These are phyloP conservation scores for Diglossa cyanea DNA, from an alignment of 2,797 vertebrate genomes.

Conservation along the genomic window DNA sequence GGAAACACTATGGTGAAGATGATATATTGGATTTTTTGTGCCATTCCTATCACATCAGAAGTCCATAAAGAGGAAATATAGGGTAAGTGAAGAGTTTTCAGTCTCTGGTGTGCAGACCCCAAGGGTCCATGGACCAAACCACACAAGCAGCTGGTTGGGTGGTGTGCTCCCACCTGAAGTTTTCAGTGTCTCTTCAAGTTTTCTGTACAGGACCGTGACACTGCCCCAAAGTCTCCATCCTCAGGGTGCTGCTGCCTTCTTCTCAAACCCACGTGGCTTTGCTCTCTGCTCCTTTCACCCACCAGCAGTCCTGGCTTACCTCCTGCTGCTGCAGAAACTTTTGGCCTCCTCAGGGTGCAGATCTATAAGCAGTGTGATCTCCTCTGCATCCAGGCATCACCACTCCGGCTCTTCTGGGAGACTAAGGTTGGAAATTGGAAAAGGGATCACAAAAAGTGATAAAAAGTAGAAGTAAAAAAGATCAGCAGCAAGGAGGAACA, in stretches of 20 bases:
- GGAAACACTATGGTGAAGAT: neutral
- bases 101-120: neutral
- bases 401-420: conserved; percentile 59
- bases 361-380: conserved; percentile 55
- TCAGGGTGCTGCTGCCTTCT: conserved; percentile 3
- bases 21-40: neutral
- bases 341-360: conserved; percentile 55
- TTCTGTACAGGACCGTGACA: neutral
- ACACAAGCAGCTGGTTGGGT: neutral
- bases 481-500: conserved; percentile 41
- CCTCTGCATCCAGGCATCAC: conserved; percentile 56
- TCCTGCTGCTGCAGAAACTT: conserved; percentile 63
- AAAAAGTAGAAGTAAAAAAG: conserved; percentile 34
- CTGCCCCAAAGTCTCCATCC: conserved; percentile 1
- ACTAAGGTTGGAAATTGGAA: conserved; percentile 72
- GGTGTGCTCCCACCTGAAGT: neutral
- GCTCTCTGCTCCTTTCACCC: conserved; percentile 9
- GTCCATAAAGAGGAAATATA: conserved; percentile 13
- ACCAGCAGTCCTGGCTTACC: conserved; percentile 62
- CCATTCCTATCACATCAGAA: neutral
- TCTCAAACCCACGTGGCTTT: neutral
- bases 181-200: conserved; percentile 2
- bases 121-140: neutral
- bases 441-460: conserved; percentile 63
- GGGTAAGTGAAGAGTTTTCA: neutral